phyloP scores from a whole-genome alignment of 1,140 invertebrate genomes.

The silkworm (Bombyx mori) region DNA sequence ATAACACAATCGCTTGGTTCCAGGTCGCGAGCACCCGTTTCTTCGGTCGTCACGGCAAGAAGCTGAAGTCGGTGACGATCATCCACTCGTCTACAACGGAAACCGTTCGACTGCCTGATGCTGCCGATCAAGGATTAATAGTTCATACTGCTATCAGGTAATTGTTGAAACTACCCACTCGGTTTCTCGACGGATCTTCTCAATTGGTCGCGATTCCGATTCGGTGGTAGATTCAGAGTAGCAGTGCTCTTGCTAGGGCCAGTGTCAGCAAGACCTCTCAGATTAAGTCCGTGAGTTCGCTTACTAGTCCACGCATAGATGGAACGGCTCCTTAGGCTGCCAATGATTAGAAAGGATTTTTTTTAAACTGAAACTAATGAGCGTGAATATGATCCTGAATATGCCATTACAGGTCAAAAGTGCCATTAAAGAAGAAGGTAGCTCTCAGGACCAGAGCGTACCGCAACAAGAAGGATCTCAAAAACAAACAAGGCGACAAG shows the following conservation, averaged over 20 bases:
- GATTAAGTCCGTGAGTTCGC: background rate
- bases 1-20: constrained; percentile 11
- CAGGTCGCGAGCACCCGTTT: constrained; percentile 85
- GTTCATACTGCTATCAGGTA: constrained; percentile 79
- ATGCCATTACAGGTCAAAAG: constrained; percentile 73
- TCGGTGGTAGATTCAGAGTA: too few species aligned
- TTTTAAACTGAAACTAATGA: too few species aligned
- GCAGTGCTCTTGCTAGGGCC: too few species aligned
- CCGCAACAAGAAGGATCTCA: constrained; percentile 66
- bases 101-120: constrained; percentile 83
- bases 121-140: constrained; percentile 78
- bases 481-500: constrained; percentile 58
- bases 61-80: constrained; percentile 87
- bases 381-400: too few species aligned
- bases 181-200: too few species aligned
- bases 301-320: background rate
- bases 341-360: too few species aligned
- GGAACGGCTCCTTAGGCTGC: background rate
- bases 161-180: background rate
- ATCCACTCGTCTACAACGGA: constrained; percentile 89
- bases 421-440: constrained; percentile 83
- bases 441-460: constrained; percentile 73
- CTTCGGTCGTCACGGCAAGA: constrained; percentile 82
- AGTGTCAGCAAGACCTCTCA: too few species aligned
- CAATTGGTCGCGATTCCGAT: too few species aligned